phyloP scores from a whole-genome alignment of 2,888 invertebrate species.

The Agrotis puta region DNA sequence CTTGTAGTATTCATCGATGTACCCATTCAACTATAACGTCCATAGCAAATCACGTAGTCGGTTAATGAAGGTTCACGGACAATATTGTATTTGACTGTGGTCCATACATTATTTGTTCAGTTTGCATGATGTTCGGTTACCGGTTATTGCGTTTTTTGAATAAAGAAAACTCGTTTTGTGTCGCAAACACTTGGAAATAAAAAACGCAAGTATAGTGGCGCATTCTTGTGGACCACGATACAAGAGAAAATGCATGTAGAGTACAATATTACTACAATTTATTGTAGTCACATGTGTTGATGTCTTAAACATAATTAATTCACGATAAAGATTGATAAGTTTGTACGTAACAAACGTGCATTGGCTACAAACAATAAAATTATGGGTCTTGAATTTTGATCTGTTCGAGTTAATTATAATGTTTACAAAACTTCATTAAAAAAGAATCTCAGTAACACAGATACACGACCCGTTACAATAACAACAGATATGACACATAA shows the following conservation, averaged over 20 bases:
- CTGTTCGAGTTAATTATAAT: constrained; percentile 1
- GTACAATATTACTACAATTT: background rate
- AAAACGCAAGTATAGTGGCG: background rate
- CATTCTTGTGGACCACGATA: background rate
- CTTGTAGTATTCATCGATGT: constrained; percentile 10
- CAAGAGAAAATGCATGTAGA: background rate
- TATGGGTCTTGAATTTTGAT: constrained; percentile 10
- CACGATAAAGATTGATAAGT: constrained; percentile 19
- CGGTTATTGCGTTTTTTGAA: constrained; percentile 17
- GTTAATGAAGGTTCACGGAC: constrained; percentile 3
- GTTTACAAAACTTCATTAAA: constrained; percentile 21
- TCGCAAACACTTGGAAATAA: too few species aligned
- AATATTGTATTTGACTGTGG: background rate
- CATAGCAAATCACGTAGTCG: background rate
- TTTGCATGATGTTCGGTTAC: constrained; percentile 26
- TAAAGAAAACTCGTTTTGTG: background rate
- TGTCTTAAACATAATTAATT: constrained; percentile 7
- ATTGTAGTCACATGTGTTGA: constrained; percentile 1
- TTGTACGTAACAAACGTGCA: constrained; percentile 13
- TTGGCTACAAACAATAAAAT: constrained; percentile 5
- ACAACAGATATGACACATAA: background rate
- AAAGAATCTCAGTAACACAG: background rate
- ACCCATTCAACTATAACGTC: constrained; percentile 5
- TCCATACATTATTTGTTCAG: constrained; percentile 40
- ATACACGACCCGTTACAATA: background rate